phyloP scores from a whole-genome alignment of 1,140 invertebrate genomes.

The Meteorus sp. region DNA sequence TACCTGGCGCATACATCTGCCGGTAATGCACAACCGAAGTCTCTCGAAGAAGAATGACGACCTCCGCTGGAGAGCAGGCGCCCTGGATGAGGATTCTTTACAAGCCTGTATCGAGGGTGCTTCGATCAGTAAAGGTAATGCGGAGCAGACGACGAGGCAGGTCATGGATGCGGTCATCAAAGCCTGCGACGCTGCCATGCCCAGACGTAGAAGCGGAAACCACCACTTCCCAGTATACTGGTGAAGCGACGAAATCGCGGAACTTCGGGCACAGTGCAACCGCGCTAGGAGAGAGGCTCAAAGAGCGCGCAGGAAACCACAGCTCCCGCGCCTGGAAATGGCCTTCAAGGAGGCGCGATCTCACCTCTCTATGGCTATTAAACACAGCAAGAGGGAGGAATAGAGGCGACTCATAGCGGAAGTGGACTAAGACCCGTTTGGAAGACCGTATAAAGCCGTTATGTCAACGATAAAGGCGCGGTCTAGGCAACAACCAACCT shows the following conservation, averaged over 20 bases:
- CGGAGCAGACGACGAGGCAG: neutral
- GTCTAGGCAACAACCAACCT: neutral
- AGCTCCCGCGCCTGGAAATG: neutral
- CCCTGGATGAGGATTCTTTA: neutral
- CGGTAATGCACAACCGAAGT: neutral
- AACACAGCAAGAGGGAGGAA: too few relatives aligned
- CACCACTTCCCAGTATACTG: neutral
- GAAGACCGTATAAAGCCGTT: conserved; percentile 1
- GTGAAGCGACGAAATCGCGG: neutral
- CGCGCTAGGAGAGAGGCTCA: neutral
- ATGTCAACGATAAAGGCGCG: neutral
- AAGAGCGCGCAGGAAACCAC: neutral
- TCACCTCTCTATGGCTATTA: too few relatives aligned
- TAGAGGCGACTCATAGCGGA: too few relatives aligned
- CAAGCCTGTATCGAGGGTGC: neutral
- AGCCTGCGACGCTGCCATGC: neutral
- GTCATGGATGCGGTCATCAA: neutral
- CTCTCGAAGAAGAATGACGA: neutral
- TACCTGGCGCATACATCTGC: neutral
- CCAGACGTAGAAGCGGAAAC: neutral
- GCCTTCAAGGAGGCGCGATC: neutral
- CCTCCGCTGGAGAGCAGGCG: neutral
- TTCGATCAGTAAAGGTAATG: neutral
- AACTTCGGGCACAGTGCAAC: neutral
- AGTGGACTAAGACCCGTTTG: conserved; percentile 4